phyloP scores from a whole-genome alignment of 2,113 vertebrate species.

The Verasper variegatus region DNA sequence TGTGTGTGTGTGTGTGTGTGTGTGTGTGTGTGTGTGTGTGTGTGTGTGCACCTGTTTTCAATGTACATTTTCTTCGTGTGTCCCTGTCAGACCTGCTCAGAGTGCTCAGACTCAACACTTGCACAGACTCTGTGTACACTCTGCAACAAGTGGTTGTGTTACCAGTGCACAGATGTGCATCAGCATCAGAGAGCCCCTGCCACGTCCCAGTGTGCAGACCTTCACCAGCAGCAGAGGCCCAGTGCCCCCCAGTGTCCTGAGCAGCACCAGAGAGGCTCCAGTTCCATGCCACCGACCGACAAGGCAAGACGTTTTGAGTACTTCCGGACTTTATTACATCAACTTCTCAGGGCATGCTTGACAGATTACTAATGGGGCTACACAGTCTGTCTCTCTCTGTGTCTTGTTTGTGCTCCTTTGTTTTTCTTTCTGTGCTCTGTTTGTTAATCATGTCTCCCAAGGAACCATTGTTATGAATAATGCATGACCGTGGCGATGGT shows the following conservation, averaged over 20 bases:
- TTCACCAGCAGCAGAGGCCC: conserved; percentile 68
- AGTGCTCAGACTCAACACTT: conserved; percentile 79
- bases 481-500: conserved; percentile 55
- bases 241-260: conserved; percentile 65
- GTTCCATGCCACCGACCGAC: conserved; percentile 60
- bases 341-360: not conserved
- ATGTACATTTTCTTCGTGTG: conserved; percentile 14
- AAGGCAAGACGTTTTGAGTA: conserved; percentile 59
- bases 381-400: not conserved
- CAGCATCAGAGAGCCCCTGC: conserved; percentile 72
- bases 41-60: not conserved
- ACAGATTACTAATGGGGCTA: conserved; percentile 6
- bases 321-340: not conserved
- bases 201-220: conserved; percentile 63
- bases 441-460: conserved; percentile 54
- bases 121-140: conserved; percentile 84
- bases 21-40: not conserved
- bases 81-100: conserved; percentile 78
- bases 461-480: conserved; percentile 67
- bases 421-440: conserved; percentile 25
- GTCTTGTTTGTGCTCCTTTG: conserved; percentile 27
- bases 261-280: conserved; percentile 66
- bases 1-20: not conserved
- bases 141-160: conserved; percentile 87
- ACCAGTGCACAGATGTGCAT: conserved; percentile 85